These are phyloP conservation scores for Hydrolagus affinis DNA, from an alignment of 2,113 vertebrate species.

Conservation along the genomic window DNA sequence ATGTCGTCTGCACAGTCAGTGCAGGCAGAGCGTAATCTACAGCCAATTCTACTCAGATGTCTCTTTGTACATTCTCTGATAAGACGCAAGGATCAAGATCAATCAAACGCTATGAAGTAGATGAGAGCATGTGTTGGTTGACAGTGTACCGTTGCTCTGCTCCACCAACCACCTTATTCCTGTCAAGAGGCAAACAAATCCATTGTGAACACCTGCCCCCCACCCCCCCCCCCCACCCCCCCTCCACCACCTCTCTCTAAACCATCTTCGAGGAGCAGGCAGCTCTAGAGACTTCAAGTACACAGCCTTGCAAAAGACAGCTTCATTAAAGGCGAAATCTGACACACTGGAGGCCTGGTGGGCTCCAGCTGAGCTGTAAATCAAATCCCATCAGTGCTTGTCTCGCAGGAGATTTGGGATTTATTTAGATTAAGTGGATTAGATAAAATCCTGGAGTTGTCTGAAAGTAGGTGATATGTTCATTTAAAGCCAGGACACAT, in stretches of 20 bases:
- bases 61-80: background rate
- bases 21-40: background rate
- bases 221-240: background rate
- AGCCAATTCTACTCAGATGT: slow-evolving; percentile 9
- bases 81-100: slow-evolving; percentile 16
- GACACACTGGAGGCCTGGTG: background rate
- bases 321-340: background rate
- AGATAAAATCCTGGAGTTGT: slow-evolving; percentile 23
- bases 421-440: slow-evolving; percentile 30
- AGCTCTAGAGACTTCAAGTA: background rate
- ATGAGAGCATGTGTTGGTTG: slow-evolving; percentile 22
- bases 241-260: background rate
- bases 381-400: slow-evolving; percentile 29
- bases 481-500: slow-evolving; percentile 7
- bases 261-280: background rate
- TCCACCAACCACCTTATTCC: background rate
- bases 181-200: slow-evolving; percentile 6
- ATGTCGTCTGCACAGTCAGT: background rate
- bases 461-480: slow-evolving; percentile 21
- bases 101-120: slow-evolving; percentile 19
- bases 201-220: background rate
- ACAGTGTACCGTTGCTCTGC: slow-evolving; percentile 16
- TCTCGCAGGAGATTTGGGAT: slow-evolving; percentile 20
- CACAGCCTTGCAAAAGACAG: background rate
- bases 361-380: slow-evolving; percentile 30